Evolutionary conservation across 2,797 vertebrate species (phyloP), one percentile per base, ranked within the genome.

Genomic region (Xiphophorus birchmanni): DNA sequence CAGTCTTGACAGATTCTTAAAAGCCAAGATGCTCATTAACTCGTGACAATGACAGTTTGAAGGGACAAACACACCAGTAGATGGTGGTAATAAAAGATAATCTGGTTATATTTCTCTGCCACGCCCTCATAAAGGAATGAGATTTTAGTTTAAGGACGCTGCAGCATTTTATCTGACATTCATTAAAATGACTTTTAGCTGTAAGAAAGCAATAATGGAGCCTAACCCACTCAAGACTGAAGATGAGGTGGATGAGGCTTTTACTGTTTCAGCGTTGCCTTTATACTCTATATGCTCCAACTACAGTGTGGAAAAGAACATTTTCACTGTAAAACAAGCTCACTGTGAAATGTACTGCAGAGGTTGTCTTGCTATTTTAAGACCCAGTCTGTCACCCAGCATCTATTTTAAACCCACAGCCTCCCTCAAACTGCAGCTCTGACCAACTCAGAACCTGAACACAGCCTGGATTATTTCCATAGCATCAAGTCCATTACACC

Each of bases 351-450:
- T 40, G 5, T 29, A 12, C 76, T 48, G 76, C 78, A 74, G 72
- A 78, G 75, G 50, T 32, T 69, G 78, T 9, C 7, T 60, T 60
- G 47, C 67, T 82, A 80, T 86, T 80, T 86, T 80, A 63, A 73
- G 74, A 44, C 42, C 40, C 40, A 35, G 12, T n/a, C 40, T 48
- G n/a, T 44, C 75, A 32, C 1, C 44, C 45, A 58, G 29, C 29
- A 44, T 52, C 77, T 84, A 69, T 78, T 83, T 72, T 75, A 12
- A 79, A 54, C 1, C 1, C 12, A 58, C 0, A 9, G 65, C 76
- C 60, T 74, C 35, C 65, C 65, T 12, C 76, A 48, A 45, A 76
- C 47, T 48, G 48, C 29, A 80, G 15, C 29, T 48, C 52, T 35
- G 23, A 45, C 15, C 23, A 5, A 71, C 15, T 76, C 0, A 67